Evolutionary conservation across 1,140 invertebrate species (phyloP), one percentile per base, ranked within the genome.

Genomic region (Gryllus bimaculatus): DNA sequence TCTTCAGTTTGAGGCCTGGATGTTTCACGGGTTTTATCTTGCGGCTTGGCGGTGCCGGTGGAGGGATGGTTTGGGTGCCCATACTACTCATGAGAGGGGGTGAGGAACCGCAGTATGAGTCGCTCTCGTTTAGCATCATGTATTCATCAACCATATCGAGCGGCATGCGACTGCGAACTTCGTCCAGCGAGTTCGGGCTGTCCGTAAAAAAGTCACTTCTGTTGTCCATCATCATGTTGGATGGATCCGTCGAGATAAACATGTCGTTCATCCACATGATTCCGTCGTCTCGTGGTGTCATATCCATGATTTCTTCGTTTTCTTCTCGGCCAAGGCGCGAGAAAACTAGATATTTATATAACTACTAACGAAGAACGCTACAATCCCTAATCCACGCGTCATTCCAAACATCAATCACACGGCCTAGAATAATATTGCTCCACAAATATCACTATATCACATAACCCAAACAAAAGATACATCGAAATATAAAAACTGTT

Each of bases 21-120:
- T 93, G 91, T 83, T 92, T 92, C 47, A 93, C 89, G 18, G 92
- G 92, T 84, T 92, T 92, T 81, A 93, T 93, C 87, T 93, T 93
- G 76, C 89, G 86, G 82, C 83, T 86, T 79, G 88, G 86, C 47
- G 76, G 7, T 21, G 47, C 39, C 39, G 87, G 85, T 8, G 21
- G 76, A 79, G 87, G 84, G 75, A 88, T 89, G 75, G 88, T 89
- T 83, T 89, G 89, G 7, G 88, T 89, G n/a, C 88, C 87, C 20
- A 87, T 87, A 77, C 86, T 88, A 74, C 86, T 89, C 83, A 88
- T 85, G 80, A 76, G 48, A 20, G 15, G 66, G 15, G 73, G 54
- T 47, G 79, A 78, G 12, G 82, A 81, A 21, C 82, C 81, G 76
- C 78, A 82, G 79, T 81, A 82, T 1, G 81, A 79, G 54, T 83